Base-by-base conservation (phyloP, 2,113 vertebrate species). In the Tachycineta bicolor region DNA sequence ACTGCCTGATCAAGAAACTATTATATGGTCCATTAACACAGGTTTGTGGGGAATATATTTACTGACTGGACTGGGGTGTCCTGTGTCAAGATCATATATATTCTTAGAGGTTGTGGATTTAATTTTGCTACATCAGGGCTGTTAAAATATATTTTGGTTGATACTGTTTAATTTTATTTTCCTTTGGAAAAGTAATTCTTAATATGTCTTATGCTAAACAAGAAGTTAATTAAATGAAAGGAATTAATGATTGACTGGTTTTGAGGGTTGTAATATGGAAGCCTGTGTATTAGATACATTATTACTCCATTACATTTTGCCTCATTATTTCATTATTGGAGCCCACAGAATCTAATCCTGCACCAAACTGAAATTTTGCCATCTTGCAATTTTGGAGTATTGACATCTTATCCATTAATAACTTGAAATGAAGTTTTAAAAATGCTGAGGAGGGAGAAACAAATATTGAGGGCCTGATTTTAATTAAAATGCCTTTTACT, bases 241-340 rank as follows among this genome's bases (percentile, higher is more conserved):
- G 50, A 84, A 62, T 68, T 62, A 22, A 37, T 14, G 37, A 34
- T 20, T 49, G 37, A 31, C 19, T 90, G 25, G 14, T 41, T 73
- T 77, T 39, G 22, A n/a, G 71, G 46, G 9, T 34, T 76, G 39
- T 64, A 39, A 29, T 1, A 5, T 4, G 12, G 46, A 44, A 67
- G 10, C 6, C 3, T 0, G 0, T 62, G 10, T 14, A 10, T 67
- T 26, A 50, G 50, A 37, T 4, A 3, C 21, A 29, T 12, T 74
- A 25, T 34, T 47, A 50, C 34, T 86, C 19, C 9, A 11, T 52
- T 67, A 44, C 6, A 31, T 64, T 87, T 85, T 79, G 41, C 19
- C 20, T 85, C 16, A 2, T 53, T 50, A 37, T 83, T 90, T 87
- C 85, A 52, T 64, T 12, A 22, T 49, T 68, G 52, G 25, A 83